Evolutionary conservation across 2,888 invertebrate genomes (phyloP), one percentile per base, ranked within the genome.

Genomic region (Ornithoptera alexandrae): DNA sequence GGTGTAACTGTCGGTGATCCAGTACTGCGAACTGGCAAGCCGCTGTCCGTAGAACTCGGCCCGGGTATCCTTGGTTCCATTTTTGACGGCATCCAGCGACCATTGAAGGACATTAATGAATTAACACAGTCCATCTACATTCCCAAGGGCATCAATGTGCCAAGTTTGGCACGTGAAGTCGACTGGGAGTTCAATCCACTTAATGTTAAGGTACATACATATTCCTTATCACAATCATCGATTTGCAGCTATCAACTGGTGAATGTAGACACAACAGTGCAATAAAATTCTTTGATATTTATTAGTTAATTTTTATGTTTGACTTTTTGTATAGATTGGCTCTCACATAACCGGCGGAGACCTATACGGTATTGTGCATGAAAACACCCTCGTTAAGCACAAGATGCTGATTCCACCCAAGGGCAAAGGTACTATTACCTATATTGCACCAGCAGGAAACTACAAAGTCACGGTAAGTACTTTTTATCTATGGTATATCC

Each of bases 1-100:
- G 99, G 99, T 79, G 99, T 99, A 60, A 99, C 99, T 6, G 99
- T 99, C 17, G 99, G 99, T 46, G 99, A 99, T 93, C 99, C 99
- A 67, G 99, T 99, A 24, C 93, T 99, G 76, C 94, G 99, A 81
- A 99, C 99, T 0, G 99, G 99, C 77, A 99, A 99, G 90, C 99
- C 99, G 0, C 93, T 99, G 68, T 99, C 99, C 8, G 99, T 99
- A 57, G 99, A 99, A 89, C 93, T 99, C 70, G 99, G 99, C 10
- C 99, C 99, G 65, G 99, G 99, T 84, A 99, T 99, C 89, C 96
- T 99, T 95, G 98, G 98, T 76, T 98, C 98, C 87, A 99, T 99
- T 93, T 99, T 99, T 93, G 99, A 99, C 93, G 99, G 99, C 94
- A 99, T 99, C 91, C 99, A 99, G 93, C 97, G 99, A 84, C 99